Conservation (phyloP, 2,113 vertebrate genomes). For the Toxostoma redivivum region DNA sequence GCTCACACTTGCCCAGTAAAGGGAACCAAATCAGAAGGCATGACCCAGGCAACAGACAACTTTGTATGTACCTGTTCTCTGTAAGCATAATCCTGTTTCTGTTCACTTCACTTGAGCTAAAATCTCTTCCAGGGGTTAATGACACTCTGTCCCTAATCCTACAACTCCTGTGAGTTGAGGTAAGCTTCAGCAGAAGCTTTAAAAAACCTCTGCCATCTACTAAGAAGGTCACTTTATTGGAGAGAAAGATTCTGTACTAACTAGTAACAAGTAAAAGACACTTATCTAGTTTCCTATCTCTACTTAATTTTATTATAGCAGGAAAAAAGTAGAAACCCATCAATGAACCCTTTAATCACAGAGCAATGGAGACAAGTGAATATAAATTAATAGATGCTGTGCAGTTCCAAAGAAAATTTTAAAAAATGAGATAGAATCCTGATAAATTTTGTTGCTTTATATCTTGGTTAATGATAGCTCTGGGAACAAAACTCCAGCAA, state of each 20-base stretch:
- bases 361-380: neutral
- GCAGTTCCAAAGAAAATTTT: neutral
- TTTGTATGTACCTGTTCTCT: neutral
- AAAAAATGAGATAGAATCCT: neutral
- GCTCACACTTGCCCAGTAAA: neutral
- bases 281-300: neutral
- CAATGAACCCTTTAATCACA: neutral
- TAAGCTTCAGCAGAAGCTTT: neutral
- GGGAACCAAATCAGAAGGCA: neutral
- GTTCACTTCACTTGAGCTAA: neutral
- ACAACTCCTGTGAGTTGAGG: neutral
- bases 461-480: neutral
- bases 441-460: neutral
- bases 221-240: neutral
- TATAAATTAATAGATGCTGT: neutral
- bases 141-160: neutral
- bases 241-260: neutral
- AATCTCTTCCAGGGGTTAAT: neutral
- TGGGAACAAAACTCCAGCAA: conserved; percentile 25
- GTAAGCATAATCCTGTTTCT: neutral
- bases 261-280: neutral
- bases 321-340: neutral
- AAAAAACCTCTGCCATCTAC: neutral
- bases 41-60: neutral
- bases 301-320: neutral